Evolutionary conservation across 2,888 invertebrate species (phyloP).

Genomic region (Aspidiotus destructor): DNA sequence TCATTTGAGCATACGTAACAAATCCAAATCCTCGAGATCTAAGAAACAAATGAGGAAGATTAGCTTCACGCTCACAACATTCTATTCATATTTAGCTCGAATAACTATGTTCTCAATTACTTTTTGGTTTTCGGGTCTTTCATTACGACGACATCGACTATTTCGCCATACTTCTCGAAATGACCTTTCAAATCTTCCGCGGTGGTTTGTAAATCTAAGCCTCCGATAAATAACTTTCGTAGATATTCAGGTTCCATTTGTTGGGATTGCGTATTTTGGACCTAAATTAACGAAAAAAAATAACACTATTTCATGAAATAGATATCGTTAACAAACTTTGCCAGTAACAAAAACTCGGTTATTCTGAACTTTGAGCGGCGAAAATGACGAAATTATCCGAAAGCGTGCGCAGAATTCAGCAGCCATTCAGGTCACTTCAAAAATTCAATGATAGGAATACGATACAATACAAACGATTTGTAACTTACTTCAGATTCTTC

Average conservation of each 20-base stretch:
- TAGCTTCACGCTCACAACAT: not conserved
- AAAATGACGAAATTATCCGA: too few relatives aligned
- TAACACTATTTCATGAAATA: too few relatives aligned
- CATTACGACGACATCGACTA: slow-evolving; percentile 95
- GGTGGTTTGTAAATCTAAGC: slow-evolving; percentile 87
- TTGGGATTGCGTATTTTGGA: too few relatives aligned
- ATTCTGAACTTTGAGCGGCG: too few relatives aligned
- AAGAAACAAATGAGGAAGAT: not conserved
- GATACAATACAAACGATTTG: too few relatives aligned
- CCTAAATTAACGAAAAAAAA: too few relatives aligned
- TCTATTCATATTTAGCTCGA: not conserved
- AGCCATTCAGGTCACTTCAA: too few relatives aligned
- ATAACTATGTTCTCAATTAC: slow-evolving; percentile 34
- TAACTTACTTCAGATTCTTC: too few relatives aligned
- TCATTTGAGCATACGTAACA: slow-evolving; percentile 84
- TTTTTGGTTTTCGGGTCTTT: slow-evolving; percentile 85
- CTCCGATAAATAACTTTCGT: slow-evolving; percentile 89
- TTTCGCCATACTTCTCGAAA: slow-evolving; percentile 94
- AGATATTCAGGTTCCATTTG: slow-evolving; percentile 66
- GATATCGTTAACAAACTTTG: too few relatives aligned
- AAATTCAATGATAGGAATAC: too few relatives aligned
- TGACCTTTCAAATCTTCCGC: slow-evolving; percentile 84
- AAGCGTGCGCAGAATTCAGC: too few relatives aligned
- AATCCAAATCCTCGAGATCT: slow-evolving; percentile 95
- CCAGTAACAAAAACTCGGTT: too few relatives aligned